phyloP scores from a whole-genome alignment of 2,113 vertebrate genomes.

The Barnardius zonarius region DNA sequence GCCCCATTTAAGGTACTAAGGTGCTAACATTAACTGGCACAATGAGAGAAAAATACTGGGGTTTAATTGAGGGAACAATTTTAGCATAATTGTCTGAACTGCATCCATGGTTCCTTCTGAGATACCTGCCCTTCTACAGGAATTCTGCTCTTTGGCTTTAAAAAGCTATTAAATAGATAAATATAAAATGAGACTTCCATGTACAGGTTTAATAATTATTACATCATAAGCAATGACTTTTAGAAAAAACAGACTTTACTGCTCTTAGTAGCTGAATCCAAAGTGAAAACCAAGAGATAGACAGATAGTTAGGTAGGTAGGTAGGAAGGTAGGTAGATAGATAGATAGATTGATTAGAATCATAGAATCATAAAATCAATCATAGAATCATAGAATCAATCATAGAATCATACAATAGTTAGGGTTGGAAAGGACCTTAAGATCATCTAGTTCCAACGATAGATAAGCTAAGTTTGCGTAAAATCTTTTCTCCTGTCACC shows the following conservation, averaged over 20 bases:
- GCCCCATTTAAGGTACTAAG: neutral
- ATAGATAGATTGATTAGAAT: neutral
- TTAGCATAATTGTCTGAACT: neutral
- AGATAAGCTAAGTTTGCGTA: neutral
- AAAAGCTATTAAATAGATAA: neutral
- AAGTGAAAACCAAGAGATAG: neutral
- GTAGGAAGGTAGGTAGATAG: neutral
- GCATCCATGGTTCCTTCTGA: neutral
- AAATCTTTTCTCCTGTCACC: neutral
- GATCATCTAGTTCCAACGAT: neutral
- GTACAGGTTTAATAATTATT: neutral
- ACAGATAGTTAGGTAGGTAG: neutral
- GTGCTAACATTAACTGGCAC: neutral
- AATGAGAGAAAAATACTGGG: neutral
- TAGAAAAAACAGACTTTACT: neutral
- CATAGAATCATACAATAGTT: no score
- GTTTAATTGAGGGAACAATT: neutral
- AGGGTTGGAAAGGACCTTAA: no score
- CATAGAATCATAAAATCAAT: no score
- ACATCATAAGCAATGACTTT: neutral
- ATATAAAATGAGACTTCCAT: neutral
- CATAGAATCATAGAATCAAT: no score
- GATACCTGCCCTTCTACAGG: neutral
- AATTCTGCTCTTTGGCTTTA: neutral
- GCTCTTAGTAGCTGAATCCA: neutral